These are phyloP conservation scores for Proisotoma minuta DNA, from an alignment of 2,888 invertebrate genomes.

Conservation along the genomic window DNA sequence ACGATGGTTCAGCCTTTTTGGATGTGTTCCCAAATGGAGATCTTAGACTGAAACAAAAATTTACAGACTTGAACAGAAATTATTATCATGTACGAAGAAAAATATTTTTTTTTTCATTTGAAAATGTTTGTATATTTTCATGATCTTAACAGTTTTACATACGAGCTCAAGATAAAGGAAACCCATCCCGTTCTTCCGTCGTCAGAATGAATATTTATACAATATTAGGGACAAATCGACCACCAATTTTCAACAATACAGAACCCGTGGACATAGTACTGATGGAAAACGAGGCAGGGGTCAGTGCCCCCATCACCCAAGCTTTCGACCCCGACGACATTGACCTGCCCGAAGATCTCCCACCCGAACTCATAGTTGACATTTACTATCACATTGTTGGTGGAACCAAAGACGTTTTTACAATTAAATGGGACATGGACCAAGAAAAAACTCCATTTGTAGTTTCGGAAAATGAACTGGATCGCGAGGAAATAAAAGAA, in stretches of 20 bases:
- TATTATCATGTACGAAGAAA: neutral
- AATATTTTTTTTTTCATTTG: slow-evolving; percentile 1
- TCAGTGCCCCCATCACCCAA: neutral
- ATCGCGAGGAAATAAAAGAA: slow-evolving; percentile 12
- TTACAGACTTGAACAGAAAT: neutral
- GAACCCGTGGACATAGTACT: neutral
- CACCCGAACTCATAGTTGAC: neutral
- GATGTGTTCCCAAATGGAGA: neutral
- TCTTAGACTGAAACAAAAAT: neutral
- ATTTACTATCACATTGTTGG: slow-evolving; percentile 22
- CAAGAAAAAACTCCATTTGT: no score
- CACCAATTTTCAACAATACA: slow-evolving; percentile 5
- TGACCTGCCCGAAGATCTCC: neutral
- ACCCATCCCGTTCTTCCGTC: neutral
- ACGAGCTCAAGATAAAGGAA: neutral
- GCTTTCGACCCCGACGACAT: slow-evolving; percentile 7
- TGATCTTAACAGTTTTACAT: slow-evolving; percentile 4
- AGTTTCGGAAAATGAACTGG: slow-evolving; percentile 15
- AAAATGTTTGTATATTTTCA: neutral
- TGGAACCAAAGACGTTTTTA: slow-evolving; percentile 4
- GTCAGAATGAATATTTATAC: neutral
- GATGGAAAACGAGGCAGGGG: neutral
- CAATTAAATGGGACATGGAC: no score
- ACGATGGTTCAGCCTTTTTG: neutral
- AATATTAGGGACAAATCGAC: neutral